These are phyloP conservation scores for Apis laboriosa DNA, from an alignment of 1,140 invertebrate species.

Conservation along the genomic window DNA sequence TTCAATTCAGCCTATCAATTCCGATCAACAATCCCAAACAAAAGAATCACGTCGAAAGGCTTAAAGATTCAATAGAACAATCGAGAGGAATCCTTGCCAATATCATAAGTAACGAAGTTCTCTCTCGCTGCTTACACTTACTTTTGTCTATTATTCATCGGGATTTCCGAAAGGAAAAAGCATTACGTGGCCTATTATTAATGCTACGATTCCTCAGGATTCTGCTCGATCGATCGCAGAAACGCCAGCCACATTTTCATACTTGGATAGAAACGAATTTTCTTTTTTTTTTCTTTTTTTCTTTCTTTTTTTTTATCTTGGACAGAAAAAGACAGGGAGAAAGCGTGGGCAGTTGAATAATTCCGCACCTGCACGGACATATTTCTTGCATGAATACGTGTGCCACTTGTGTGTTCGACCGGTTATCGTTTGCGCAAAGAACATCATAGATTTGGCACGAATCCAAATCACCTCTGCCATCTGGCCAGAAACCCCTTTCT, in stretches of 20 bases:
- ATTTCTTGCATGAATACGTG: conserved; percentile 25
- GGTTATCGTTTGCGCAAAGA: conserved; percentile 10
- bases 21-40: too few species aligned
- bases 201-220: not conserved
- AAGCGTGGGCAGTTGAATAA: conserved; percentile 6
- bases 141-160: not conserved
- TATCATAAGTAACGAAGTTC: not conserved
- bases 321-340: not conserved
- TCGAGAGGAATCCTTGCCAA: not conserved
- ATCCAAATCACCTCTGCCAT: conserved; percentile 41
- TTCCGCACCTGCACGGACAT: conserved; percentile 4
- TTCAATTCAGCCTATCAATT: too few species aligned
- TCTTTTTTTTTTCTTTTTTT: too few species aligned
- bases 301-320: too few species aligned
- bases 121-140: not conserved
- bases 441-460: conserved; percentile 15
- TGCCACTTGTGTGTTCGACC: conserved; percentile 29
- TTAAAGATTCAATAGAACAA: not conserved
- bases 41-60: too few species aligned
- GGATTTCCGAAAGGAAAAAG: not conserved
- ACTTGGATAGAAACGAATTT: conserved; percentile 9
- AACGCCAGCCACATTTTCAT: not conserved
- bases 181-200: conserved; percentile 2
- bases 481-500: not conserved
- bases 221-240: not conserved